A percentile compares a stretch with the other conserved stretches of the same genome.
Conservation (phyloP, 1,140 invertebrate genomes). For the Drosophila tani region DNA sequence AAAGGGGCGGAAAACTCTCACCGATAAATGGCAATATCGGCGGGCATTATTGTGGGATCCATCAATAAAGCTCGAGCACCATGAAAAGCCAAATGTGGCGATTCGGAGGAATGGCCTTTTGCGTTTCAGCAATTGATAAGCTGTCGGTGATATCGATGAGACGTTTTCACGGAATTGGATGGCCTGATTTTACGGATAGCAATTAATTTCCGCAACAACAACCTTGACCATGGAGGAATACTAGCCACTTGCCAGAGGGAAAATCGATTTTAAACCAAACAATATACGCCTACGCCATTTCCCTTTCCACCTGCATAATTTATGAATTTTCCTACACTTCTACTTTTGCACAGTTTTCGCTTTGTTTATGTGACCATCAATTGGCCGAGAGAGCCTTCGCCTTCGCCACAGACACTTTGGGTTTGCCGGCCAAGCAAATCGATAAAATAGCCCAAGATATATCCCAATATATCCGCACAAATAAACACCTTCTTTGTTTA, state of each 20-base stretch:
- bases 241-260: not conserved
- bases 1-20: constrained; percentile 31
- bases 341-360: not conserved
- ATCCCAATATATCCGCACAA: constrained; percentile 15
- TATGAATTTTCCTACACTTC: constrained; percentile 14
- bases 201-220: constrained; percentile 26
- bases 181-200: constrained; percentile 10
- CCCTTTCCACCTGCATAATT: constrained; percentile 21
- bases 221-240: constrained; percentile 50
- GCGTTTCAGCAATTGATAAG: constrained; percentile 49
- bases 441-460: constrained; percentile 35
- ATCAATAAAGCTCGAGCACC: constrained; percentile 37
- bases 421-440: constrained; percentile 60
- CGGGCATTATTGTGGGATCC: constrained; percentile 16
- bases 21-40: constrained; percentile 18
- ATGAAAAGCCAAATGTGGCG: constrained; percentile 39
- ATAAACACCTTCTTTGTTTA: constrained; percentile 47
- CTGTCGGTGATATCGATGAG: constrained; percentile 33
- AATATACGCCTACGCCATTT: constrained; percentile 26
- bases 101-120: constrained; percentile 21
- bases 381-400: constrained; percentile 29
- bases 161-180: not conserved
- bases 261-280: constrained; percentile 61
- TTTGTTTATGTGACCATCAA: constrained; percentile 67
- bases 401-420: constrained; percentile 41